Evolutionary conservation across 2,888 invertebrate genomes (phyloP).

Genomic region (Erebia epiphron): DNA sequence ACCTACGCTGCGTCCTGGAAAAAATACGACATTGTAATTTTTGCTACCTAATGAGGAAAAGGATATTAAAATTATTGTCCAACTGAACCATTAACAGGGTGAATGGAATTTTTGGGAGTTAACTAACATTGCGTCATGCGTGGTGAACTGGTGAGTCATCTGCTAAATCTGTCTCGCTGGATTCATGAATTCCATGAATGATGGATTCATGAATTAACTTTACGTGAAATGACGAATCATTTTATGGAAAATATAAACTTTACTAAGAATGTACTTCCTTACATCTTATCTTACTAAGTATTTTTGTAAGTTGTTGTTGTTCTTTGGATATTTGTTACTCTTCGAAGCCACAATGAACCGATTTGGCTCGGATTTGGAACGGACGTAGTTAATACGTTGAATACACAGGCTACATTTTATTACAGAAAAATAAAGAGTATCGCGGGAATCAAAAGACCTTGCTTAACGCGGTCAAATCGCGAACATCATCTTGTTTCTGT

Average conservation of each 20-base stretch:
- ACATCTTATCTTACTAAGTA: too few species aligned
- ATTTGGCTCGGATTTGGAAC: too few species aligned
- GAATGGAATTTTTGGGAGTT: slow-evolving; percentile 20
- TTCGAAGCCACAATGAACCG: too few species aligned
- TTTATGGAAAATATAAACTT: background rate
- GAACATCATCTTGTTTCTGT: too few species aligned
- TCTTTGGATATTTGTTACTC: too few species aligned
- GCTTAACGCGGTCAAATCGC: too few species aligned
- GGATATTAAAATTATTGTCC: slow-evolving; percentile 13
- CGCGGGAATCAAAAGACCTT: too few species aligned
- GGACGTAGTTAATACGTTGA: too few species aligned
- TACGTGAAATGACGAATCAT: slow-evolving; percentile 16
- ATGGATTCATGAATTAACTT: slow-evolving; percentile 4
- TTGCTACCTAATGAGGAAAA: slow-evolving; percentile 20
- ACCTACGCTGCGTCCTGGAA: background rate
- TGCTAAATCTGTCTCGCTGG: slow-evolving; percentile 20
- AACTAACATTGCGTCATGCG: slow-evolving; percentile 15
- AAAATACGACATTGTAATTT: background rate
- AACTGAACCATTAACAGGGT: slow-evolving; percentile 26
- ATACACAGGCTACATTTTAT: too few species aligned
- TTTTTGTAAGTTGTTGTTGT: too few species aligned
- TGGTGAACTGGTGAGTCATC: slow-evolving; percentile 28
- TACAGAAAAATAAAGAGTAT: too few species aligned
- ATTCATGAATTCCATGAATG: slow-evolving; percentile 2
- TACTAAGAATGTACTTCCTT: background rate